These are phyloP conservation scores for Ceratitis capitata DNA, from an alignment of 1,140 invertebrate genomes.

Conservation along the genomic window DNA sequence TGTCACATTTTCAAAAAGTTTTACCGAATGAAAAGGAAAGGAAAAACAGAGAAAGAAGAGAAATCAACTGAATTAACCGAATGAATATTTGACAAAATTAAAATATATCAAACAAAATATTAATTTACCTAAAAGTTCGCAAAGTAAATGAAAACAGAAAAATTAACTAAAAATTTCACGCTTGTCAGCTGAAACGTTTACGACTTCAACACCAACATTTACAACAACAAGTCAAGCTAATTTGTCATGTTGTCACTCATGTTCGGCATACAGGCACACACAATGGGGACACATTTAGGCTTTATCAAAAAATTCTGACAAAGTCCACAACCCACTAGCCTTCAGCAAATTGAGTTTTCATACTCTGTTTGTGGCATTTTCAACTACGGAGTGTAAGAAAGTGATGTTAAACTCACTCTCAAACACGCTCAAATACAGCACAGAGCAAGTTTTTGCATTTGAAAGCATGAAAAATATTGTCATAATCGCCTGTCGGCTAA, in stretches of 20 bases:
- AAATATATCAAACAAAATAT: not conserved
- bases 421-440: not conserved
- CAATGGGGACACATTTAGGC: slow-evolving; percentile 24
- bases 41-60: too few species aligned
- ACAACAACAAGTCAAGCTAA: slow-evolving; percentile 1
- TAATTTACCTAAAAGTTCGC: not conserved
- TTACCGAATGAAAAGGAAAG: too few species aligned
- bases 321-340: not conserved
- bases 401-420: not conserved
- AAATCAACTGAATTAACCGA: too few species aligned
- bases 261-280: not conserved
- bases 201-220: not conserved
- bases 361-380: not conserved
- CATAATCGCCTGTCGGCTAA: slow-evolving; percentile 30
- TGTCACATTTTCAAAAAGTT: not conserved
- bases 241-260: not conserved
- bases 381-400: not conserved
- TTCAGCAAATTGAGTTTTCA: too few species aligned
- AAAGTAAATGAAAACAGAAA: not conserved
- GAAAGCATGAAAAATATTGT: slow-evolving; percentile 15
- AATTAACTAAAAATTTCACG: not conserved
- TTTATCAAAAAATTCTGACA: not conserved
- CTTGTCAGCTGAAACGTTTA: not conserved
- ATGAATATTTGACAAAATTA: too few species aligned
- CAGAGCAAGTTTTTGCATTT: not conserved